A percentile compares a stretch with the other conserved stretches of the same genome.
Evolutionary conservation across 2,113 vertebrate genomes (phyloP).

Genomic region (Tretioscincus oriximinensis): DNA sequence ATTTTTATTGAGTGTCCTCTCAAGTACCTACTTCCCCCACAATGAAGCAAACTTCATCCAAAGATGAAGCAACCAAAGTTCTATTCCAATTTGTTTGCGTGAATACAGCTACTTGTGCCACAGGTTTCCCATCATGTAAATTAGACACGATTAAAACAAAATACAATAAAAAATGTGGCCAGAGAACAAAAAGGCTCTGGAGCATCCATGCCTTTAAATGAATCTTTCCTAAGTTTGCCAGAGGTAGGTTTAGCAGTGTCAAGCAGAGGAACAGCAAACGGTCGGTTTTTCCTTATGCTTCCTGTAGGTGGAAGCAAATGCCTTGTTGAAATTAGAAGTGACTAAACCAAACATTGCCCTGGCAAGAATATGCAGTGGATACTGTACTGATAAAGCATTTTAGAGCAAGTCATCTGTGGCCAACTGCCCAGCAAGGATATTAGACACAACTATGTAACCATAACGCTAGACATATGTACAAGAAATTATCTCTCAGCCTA

Average conservation of each 20-base stretch:
- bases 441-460: rapidly evolving
- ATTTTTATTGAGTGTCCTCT: background rate
- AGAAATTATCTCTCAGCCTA: conserved; percentile 9
- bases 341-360: background rate
- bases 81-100: background rate
- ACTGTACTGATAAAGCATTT: background rate
- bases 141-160: background rate
- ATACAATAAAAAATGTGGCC: background rate
- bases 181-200: background rate
- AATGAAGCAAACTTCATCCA: background rate
- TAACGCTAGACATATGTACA: background rate
- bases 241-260: background rate
- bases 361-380: background rate
- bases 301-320: conserved; percentile 80
- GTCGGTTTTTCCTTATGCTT: conserved; percentile 50
- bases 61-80: background rate
- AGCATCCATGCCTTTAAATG: background rate
- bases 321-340: conserved; percentile 57
- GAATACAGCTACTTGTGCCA: background rate
- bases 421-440: rapidly evolving
- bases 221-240: rapidly evolving
- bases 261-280: background rate
- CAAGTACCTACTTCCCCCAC: background rate
- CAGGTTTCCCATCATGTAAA: background rate
- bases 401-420: background rate